Conservation (phyloP, 2,888 invertebrate genomes). For the Choristoneura rosaceana region DNA sequence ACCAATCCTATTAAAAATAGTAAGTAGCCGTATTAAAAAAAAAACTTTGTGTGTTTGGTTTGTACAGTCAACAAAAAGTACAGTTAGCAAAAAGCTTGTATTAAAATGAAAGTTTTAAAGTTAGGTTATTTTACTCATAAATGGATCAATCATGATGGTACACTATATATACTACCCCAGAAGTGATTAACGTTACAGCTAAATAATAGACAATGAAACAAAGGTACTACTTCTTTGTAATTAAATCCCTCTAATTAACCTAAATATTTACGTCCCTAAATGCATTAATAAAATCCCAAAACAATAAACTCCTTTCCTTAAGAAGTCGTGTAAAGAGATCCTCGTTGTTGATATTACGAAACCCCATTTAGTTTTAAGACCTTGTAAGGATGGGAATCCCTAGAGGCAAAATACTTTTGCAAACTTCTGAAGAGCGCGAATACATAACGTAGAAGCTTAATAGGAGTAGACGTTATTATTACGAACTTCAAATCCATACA, state of each 20-base stretch:
- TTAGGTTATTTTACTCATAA: too few species aligned
- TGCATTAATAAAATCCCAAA: background rate
- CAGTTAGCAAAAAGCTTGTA: too few species aligned
- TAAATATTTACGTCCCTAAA: background rate
- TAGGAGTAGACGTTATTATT: constrained; percentile 4
- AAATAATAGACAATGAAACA: background rate
- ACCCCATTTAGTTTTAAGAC: constrained; percentile 1
- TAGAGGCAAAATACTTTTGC: constrained; percentile 6
- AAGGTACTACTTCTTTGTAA: background rate
- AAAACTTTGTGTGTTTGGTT: too few species aligned
- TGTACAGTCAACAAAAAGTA: too few species aligned
- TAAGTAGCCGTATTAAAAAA: too few species aligned
- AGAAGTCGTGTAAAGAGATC: background rate
- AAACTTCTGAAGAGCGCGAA: background rate
- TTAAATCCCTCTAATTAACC: background rate
- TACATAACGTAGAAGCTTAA: constrained; percentile 5
- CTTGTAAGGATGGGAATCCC: constrained; percentile 13
- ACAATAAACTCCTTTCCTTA: background rate
- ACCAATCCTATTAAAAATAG: too few species aligned
- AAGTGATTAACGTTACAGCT: background rate
- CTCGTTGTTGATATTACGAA: background rate
- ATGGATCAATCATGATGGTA: background rate
- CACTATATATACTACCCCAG: background rate
- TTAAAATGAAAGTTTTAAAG: too few species aligned
- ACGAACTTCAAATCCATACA: background rate